Base-by-base conservation (phyloP, 1,140 invertebrate species). In the Neodiprion pinetum region DNA sequence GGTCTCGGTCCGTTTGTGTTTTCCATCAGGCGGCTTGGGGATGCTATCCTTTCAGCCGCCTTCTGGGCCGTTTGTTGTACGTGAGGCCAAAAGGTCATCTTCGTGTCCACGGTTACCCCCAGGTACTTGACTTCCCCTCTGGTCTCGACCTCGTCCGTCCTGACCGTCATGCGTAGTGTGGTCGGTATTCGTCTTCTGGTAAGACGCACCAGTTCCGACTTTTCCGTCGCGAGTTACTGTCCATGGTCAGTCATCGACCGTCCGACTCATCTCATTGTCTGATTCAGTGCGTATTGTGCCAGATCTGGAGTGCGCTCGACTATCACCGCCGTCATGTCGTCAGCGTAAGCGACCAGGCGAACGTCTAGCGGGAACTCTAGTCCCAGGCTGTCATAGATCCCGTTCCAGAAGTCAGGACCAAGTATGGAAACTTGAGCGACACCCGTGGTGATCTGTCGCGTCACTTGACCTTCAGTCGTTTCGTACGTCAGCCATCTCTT, bases 241-340 rank as follows among this genome's bases (percentile, higher is more conserved):
- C 75, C 74, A 71, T 73, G 72, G 1, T 67, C 72, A 9, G 53
- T 65, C 77, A 80, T 75, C 77, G 75, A 80, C n/a, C 48, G 23
- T 40, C 48, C 72, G 8, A 75, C 72, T 17, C 17, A 17, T 17
- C 17, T 17, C 0, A 17, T 17, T 17, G 17, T 17, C 17, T 17
- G 17, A 17, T 17, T 17, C 17, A 17, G 17, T 17, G 17, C 17
- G 17, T 17, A 17, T 17, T 17, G 17, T 17, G 17, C 17, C 17
- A 17, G 17, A 21, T 21, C 17, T 21, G 17, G 17, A 21, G 17
- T 21, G 17, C 17, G 17, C 17, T 21, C 17, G 17, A 21, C 17
- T 21, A 21, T 21, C 17, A 21, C 17, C 17, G 17, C 17, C 0
- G 17, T 21, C 17, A 21, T 21, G 17, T 21, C 17, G 17, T 21